Base-by-base conservation (phyloP, 2,113 vertebrate species). In the Blennius ocellaris region DNA sequence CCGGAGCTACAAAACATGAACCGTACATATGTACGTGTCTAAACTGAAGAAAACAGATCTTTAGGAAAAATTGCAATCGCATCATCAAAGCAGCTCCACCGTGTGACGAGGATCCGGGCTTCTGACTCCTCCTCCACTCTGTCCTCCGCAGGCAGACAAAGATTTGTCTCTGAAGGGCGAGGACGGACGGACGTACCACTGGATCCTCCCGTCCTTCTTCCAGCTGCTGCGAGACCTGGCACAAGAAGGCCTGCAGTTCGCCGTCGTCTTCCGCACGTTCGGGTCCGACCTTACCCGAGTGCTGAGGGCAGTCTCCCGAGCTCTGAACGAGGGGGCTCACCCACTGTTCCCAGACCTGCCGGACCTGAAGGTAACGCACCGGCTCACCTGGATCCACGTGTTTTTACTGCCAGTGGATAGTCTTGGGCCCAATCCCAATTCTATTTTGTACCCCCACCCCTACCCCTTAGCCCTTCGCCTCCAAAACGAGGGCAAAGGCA, bases 141-240 rank as follows among this genome's bases (percentile, higher is more conserved):
- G 41, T 11, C 47, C 49, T 39, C 54, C 65, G 14, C 79, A 86
- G 82, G 90, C 63, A 3, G 92, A 96, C 79, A 72, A 81, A 5
- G 80, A 87, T 45, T 81, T 97, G 57, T 90, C 93, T 1, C 81
- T 94, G 0, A 86, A 53, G 15, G 96, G 87, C 0, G 95, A 95
- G 52, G 76, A 90, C 1, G 89, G 92, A 7, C 85, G 74, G 2
- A 66, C 84, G 44, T 97, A 96, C 89, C 95, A 97, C 90, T 93
- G 95, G 78, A 92, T 97, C 67, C 90, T 97, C 2, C 96, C 96
- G 4, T 90, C 96, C 78, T 97, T 97, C 90, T 96, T 97, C 87
- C 93, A 87, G 86, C 92, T 97, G 39, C 88, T 97, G 69, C 89
- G 86, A 56, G 59, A 91, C 21, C 90, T 97, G 80, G 82, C 68